Evolutionary conservation across 2,888 invertebrate species (phyloP).

Genomic region (Nephrotoma guestfalica): DNA sequence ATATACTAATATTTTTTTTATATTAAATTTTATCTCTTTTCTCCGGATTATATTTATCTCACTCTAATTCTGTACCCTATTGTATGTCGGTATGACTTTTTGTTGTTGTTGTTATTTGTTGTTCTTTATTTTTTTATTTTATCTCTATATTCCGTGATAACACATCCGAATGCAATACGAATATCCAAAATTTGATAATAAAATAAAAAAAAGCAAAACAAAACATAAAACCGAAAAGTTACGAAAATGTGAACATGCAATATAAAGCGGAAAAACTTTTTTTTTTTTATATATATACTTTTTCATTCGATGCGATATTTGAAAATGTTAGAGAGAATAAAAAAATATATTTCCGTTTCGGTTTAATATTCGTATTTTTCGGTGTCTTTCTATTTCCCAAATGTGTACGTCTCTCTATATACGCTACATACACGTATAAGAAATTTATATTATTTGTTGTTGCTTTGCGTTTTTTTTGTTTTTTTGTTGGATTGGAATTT

Average conservation of each 20-base stretch:
- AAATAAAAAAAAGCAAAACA: not conserved
- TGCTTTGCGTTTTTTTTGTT: not conserved
- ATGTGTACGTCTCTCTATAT: not conserved
- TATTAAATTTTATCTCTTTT: not conserved
- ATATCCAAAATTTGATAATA: not conserved
- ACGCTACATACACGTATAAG: not conserved
- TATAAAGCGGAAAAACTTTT: not conserved
- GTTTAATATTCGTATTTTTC: not conserved
- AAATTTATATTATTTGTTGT: not conserved
- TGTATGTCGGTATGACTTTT: not conserved
- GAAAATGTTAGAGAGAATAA: not conserved
- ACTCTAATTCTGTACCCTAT: not conserved
- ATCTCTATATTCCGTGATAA: not conserved
- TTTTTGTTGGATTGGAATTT: not conserved
- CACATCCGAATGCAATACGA: conserved; percentile 1
- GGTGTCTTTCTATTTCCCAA: not conserved
- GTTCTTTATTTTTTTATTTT: not conserved
- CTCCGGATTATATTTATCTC: not conserved
- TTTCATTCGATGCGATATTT: not conserved
- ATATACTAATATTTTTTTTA: not conserved
- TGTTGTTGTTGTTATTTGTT: not conserved
- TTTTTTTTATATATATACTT: not conserved
- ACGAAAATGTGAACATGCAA: not conserved
- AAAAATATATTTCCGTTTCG: not conserved
- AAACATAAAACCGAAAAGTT: not conserved